Evolutionary conservation across 2,888 invertebrate species (phyloP), one percentile per base, ranked within the genome.

Genomic region (Ophraella communa): DNA sequence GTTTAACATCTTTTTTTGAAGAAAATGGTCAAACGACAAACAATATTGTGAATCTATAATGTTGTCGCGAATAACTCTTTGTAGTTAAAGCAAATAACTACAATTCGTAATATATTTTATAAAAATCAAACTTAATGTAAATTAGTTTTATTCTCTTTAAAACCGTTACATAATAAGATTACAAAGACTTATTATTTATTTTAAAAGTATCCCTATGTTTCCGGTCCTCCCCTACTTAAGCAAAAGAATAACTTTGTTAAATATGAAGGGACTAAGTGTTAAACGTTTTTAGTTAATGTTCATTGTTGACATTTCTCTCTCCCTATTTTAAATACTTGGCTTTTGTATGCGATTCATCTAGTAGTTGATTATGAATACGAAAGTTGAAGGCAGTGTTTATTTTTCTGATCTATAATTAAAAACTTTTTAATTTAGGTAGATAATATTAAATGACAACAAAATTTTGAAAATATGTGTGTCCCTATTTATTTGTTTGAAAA

Each of bases 201-300:
- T 45, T 21, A 45, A 20, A 10, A 21, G 20, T 3, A 21, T 7
- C 14, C 21, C 21, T 1, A 10, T 11, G 14, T 51, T 27, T 51
- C 24, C 14, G 8, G 14, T 27, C 27, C 27, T 51, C 27, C 49
- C 49, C 49, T 14, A 27, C 2, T 45, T 23, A 8, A 33, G 18
- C 35, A 33, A 47, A 55, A 54, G 39, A 51, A 55, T 35, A 45
- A 39, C 52, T 52, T 44, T 57, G 63, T 49, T 58, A 58, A 64
- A 58, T 47, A 57, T 44, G 53, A 58, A 64, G 54, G 58, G 63
- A 57, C 30, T 54, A 64, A 58, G 52, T 27, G 57, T 33, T 64
- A 64, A 58, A 64, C 51, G 57, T 52, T 42, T 63, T 52, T 33
- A 51, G 49, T 51, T 14, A 27, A 51, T 24, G 7, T 21, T 45